Evolutionary conservation across 2,888 invertebrate genomes (phyloP).

Genomic region (Acleris cristana): DNA sequence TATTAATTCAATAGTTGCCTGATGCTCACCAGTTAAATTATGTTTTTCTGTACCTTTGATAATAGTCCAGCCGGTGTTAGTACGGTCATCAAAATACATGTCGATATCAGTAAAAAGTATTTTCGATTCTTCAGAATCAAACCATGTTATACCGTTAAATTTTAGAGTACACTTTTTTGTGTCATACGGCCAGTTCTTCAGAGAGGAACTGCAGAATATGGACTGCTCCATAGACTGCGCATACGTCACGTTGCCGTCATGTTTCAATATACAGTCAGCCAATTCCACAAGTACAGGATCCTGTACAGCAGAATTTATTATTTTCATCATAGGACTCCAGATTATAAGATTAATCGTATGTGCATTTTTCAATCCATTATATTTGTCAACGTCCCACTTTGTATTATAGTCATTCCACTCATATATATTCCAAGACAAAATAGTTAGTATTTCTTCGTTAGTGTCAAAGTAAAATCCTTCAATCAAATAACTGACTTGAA

Average conservation of each 20-base stretch:
- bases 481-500: no score
- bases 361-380: slow-evolving; percentile 44
- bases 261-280: slow-evolving; percentile 2
- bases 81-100: neutral
- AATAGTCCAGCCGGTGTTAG: slow-evolving; percentile 11
- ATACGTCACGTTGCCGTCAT: slow-evolving; percentile 11
- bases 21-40: slow-evolving; percentile 25
- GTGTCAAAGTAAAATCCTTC: no score
- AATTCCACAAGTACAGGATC: no score
- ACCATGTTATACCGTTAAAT: slow-evolving; percentile 12
- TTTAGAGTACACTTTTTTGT: slow-evolving; percentile 19
- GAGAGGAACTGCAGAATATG: neutral
- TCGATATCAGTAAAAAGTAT: slow-evolving; percentile 1
- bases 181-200: slow-evolving; percentile 29
- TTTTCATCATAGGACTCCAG: slow-evolving; percentile 49
- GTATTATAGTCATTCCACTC: slow-evolving; percentile 51
- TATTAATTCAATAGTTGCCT: slow-evolving; percentile 15
- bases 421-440: slow-evolving; percentile 41
- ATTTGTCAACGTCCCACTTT: slow-evolving; percentile 52
- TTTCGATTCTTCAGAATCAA: neutral
- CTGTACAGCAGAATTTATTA: slow-evolving; percentile 43
- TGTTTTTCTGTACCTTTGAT: neutral
- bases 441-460: slow-evolving; percentile 20
- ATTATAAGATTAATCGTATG: slow-evolving; percentile 25
- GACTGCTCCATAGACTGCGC: neutral